Evolutionary conservation across 2,113 vertebrate genomes (phyloP).

Genomic region (Bombycilla garrulus): DNA sequence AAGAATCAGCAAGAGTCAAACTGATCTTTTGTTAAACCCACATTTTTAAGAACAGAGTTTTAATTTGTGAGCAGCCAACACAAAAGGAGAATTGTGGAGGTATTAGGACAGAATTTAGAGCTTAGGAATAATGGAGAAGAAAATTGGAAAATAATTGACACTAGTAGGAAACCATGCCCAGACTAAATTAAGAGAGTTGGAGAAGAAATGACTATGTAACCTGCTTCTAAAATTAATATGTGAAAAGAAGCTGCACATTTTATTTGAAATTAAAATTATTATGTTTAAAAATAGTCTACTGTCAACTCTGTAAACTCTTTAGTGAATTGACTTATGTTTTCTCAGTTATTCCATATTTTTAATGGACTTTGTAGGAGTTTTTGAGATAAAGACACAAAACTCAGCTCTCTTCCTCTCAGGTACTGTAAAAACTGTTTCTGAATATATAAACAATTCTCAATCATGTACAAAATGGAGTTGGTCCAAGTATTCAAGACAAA

Average conservation of each 20-base stretch:
- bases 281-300: slow-evolving; percentile 18
- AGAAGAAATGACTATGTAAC: neutral
- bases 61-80: neutral
- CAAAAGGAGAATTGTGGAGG: neutral
- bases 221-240: slow-evolving; percentile 4
- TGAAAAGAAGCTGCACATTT: neutral
- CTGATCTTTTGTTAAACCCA: neutral
- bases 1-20: neutral
- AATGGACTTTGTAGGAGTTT: neutral
- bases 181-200: neutral
- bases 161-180: neutral
- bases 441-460: neutral
- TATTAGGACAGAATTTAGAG: neutral
- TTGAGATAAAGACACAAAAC: neutral
- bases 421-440: neutral
- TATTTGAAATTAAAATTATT: neutral
- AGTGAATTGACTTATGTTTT: neutral
- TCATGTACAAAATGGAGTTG: no score
- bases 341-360: neutral
- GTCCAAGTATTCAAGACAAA: neutral
- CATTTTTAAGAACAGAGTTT: neutral
- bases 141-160: neutral
- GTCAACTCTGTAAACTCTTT: neutral
- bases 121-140: neutral
- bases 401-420: neutral